Base-by-base conservation (phyloP, 2,113 vertebrate species). In the Dicerorhinus sumatrensis region DNA sequence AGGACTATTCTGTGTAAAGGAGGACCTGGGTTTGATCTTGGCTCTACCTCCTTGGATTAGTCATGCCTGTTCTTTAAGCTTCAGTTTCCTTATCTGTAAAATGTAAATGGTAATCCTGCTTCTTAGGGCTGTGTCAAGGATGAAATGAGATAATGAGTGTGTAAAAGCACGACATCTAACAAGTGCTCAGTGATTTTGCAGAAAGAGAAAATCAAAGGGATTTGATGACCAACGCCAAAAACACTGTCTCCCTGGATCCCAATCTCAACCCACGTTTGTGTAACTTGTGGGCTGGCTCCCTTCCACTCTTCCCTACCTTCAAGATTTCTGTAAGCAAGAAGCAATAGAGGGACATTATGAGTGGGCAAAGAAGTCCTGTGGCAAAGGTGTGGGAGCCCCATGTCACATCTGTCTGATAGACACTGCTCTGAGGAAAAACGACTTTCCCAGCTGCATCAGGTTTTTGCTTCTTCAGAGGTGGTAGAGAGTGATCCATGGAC, bases 181-280 rank as follows among this genome's bases (percentile, higher is more conserved):
- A 73, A 29, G 33, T 70, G 17, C 25, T 76, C 27, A 36, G 39
- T 29, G 60, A 36, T 58, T n/a, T 82, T 67, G 82, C 69, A 10
- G 42, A 94, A 97, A 95, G 51, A 88, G 18, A 42, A 82, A 76
- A 76, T 10, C 60, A 70, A 88, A 89, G 60, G 17, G 46, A 62
- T 92, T 93, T 86, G 56, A 75, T 72, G 25, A 94, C 12, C 77
- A 62, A 81, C 21, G 48, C 33, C 36, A 8, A 56, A 77, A 70
- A 51, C 11, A 69, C 54, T 83, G 9, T 39, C 14, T 67, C 48
- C 31, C 72, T 76, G n/a, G 39, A 48, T 80, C 33, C 51, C 46
- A 72, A 4, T 14, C 20, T 62, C 36, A 81, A 29, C 48, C 11
- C 29, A 18, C 33, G 20, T 36, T 46, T 79, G 77, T 46, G 20